Evolutionary conservation across 2,797 vertebrate genomes (phyloP).

Genomic region (Aeoliscus strigatus): DNA sequence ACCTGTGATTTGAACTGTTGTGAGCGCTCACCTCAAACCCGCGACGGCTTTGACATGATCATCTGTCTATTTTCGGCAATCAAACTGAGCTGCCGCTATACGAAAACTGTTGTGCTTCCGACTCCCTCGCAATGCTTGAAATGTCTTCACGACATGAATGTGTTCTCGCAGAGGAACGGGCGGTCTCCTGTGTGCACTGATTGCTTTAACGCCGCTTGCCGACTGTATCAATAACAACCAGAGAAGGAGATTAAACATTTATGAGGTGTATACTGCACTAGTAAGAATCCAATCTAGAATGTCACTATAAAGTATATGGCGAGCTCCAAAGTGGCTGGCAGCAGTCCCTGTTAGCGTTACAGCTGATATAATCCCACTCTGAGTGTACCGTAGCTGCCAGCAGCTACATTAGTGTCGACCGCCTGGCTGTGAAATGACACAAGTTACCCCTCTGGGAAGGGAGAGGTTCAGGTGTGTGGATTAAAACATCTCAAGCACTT

Average conservation of each 20-base stretch:
- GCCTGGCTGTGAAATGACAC: slow-evolving; percentile 55
- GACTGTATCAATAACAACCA: slow-evolving; percentile 67
- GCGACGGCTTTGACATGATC: slow-evolving; percentile 22
- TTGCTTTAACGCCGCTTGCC: slow-evolving; percentile 57
- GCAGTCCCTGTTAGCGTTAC: slow-evolving; percentile 55
- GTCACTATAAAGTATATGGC: slow-evolving; percentile 64
- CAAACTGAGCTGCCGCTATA: slow-evolving; percentile 13
- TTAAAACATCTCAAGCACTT: too few species aligned
- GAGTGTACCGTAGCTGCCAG: slow-evolving; percentile 49
- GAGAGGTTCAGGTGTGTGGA: slow-evolving; percentile 56
- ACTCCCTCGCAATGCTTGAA: slow-evolving; percentile 5
- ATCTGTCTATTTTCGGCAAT: slow-evolving; percentile 29
- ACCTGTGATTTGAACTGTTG: slow-evolving; percentile 40
- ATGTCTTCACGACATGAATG: slow-evolving; percentile 39
- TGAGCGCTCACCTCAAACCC: slow-evolving; percentile 26
- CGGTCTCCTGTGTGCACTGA: slow-evolving; percentile 39
- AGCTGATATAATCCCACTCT: slow-evolving; percentile 59
- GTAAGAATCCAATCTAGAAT: slow-evolving; percentile 67
- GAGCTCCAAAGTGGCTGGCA: slow-evolving; percentile 57
- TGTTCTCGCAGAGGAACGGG: slow-evolving; percentile 28
- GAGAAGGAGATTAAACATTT: slow-evolving; percentile 73
- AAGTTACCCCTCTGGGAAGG: slow-evolving; percentile 52
- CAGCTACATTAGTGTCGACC: slow-evolving; percentile 54
- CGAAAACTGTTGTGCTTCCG: slow-evolving; percentile 3
- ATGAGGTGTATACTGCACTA: slow-evolving; percentile 66